Percentiles rank a stretch among this genome's conserved stretches.
Evolutionary conservation across 2,888 invertebrate genomes (phyloP).

Genomic region (Netelia virgata): DNA sequence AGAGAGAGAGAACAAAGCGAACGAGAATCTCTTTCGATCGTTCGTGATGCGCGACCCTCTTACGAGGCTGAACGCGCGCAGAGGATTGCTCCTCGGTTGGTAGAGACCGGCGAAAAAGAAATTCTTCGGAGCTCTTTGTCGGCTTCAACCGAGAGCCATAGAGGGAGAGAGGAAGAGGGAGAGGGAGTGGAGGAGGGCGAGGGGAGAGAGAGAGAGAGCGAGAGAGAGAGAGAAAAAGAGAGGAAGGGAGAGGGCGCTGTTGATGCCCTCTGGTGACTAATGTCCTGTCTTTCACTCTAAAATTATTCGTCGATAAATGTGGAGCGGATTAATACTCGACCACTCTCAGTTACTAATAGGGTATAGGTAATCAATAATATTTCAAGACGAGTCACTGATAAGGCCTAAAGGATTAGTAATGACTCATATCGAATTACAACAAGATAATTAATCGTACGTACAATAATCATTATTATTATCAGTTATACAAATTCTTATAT

Average conservation of each 20-base stretch:
- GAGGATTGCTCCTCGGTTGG: conserved; percentile 20
- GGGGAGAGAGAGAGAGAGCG: conserved; percentile 4
- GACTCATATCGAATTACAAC: no score
- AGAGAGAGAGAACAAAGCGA: conserved; percentile 14
- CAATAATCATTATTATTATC: no score
- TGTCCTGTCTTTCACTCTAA: neutral
- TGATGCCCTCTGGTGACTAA: conserved; percentile 26
- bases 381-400: no score
- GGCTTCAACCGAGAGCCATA: neutral
- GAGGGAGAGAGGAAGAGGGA: conserved; percentile 18
- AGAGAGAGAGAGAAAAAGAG: conserved; percentile 14
- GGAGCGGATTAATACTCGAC: conserved; percentile 9
- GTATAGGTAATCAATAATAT: no score
- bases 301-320: conserved; percentile 34
- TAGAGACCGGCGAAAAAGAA: conserved; percentile 53
- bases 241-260: conserved; percentile 31
- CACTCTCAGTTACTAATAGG: neutral
- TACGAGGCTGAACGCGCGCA: conserved; percentile 45
- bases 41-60: conserved; percentile 57
- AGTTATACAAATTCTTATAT: no score
- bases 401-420: no score
- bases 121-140: conserved; percentile 50
- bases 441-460: no score
- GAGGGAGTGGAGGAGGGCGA: conserved; percentile 30
- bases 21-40: conserved; percentile 46